Percentiles rank a stretch among this genome's conserved stretches.
These are phyloP conservation scores for Suricata suricatta DNA, from an alignment of 2,113 vertebrate genomes.

Conservation along the genomic window DNA sequence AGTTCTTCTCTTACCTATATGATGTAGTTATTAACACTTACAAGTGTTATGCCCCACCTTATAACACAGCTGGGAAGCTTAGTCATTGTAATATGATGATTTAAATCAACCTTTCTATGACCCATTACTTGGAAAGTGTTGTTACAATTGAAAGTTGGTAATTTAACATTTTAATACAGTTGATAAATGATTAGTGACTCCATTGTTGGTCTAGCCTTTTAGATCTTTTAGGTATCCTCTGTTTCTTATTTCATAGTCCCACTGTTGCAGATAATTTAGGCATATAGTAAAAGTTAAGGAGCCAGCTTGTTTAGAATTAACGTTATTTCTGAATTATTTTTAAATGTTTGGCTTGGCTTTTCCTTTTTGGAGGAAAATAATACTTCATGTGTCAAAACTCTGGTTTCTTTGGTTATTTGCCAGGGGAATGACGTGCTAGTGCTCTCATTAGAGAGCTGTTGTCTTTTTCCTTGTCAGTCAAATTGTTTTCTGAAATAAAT, in stretches of 20 bases:
- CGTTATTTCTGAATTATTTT: slow-evolving; percentile 50
- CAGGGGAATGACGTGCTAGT: slow-evolving; percentile 33
- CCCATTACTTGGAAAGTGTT: slow-evolving; percentile 33
- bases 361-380: slow-evolving; percentile 50
- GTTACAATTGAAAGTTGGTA: slow-evolving; percentile 28
- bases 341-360: slow-evolving; percentile 54
- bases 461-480: slow-evolving; percentile 45
- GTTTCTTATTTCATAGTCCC: slow-evolving; percentile 41
- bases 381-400: slow-evolving; percentile 33
- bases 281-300: slow-evolving; percentile 18
- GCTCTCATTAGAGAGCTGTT: slow-evolving; percentile 32
- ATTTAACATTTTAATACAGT: slow-evolving; percentile 26
- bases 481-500: slow-evolving; percentile 60
- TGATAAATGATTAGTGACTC: slow-evolving; percentile 28
- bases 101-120: neutral
- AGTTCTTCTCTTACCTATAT: neutral
- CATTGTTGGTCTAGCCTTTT: neutral
- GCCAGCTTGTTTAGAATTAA: slow-evolving; percentile 42
- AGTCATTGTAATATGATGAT: neutral
- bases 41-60: neutral
- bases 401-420: slow-evolving; percentile 56
- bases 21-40: slow-evolving; percentile 29
- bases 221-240: slow-evolving; percentile 48
- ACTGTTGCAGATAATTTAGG: slow-evolving; percentile 35
- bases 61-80: slow-evolving; percentile 23